phyloP scores from a whole-genome alignment of 2,888 invertebrate genomes.

The Glomeris marginata region DNA sequence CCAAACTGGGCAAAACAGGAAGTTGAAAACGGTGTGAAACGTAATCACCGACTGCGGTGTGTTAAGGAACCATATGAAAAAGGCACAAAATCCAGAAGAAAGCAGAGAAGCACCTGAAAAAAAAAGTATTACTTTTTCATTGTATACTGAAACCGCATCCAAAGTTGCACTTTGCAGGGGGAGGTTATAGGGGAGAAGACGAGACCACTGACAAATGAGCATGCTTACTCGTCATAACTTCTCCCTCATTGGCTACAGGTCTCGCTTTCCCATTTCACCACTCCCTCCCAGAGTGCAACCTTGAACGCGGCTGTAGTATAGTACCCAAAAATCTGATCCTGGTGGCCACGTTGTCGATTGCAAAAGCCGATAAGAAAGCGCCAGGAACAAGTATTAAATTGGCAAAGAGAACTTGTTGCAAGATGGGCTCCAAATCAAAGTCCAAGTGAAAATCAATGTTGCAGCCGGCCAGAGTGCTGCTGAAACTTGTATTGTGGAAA shows the following conservation, averaged over 20 bases:
- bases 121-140: too few species aligned
- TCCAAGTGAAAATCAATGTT: conserved; percentile 40
- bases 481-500: conserved; percentile 37
- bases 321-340: conserved; percentile 34
- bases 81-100: conserved; percentile 30
- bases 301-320: too few species aligned
- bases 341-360: conserved; percentile 30
- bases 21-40: conserved; percentile 35
- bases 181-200: neutral
- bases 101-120: conserved; percentile 32
- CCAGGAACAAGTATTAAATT: conserved; percentile 35
- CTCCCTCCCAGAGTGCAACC: too few species aligned
- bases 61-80: conserved; percentile 32
- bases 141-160: too few species aligned
- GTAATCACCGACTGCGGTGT: conserved; percentile 32
- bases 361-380: conserved; percentile 31
- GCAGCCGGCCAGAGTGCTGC: conserved; percentile 29
- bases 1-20: conserved; percentile 35
- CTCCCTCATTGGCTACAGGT: too few species aligned
- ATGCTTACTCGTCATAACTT: too few species aligned
- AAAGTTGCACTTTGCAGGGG: too few species aligned
- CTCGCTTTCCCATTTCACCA: too few species aligned
- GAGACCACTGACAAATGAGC: neutral
- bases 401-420: conserved; percentile 34
- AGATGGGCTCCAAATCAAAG: conserved; percentile 39